These are phyloP conservation scores for Terebella lapidaria DNA, from an alignment of 2,888 invertebrate genomes.

Conservation along the genomic window DNA sequence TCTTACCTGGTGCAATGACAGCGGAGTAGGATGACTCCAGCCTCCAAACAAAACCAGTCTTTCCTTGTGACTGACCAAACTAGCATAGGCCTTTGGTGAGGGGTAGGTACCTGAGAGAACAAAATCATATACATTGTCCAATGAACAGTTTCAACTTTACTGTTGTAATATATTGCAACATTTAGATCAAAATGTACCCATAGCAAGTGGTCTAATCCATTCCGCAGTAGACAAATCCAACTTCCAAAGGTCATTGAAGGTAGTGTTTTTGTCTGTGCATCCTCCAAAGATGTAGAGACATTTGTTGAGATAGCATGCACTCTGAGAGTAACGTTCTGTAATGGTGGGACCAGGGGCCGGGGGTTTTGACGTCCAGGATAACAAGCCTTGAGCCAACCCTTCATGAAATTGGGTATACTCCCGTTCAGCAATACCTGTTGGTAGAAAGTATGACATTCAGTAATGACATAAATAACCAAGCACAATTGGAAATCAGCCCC, in stretches of 20 bases:
- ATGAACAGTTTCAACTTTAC: not conserved
- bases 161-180: not conserved
- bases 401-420: constrained; percentile 70
- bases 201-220: constrained; percentile 64
- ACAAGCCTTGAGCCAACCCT: constrained; percentile 58
- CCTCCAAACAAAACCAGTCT: constrained; percentile 86
- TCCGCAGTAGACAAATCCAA: constrained; percentile 79
- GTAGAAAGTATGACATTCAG: too few species aligned
- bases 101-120: constrained; percentile 72
- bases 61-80: constrained; percentile 81
- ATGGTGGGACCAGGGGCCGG: constrained; percentile 65
- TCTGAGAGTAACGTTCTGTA: constrained; percentile 86
- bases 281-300: constrained; percentile 89
- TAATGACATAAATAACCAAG: too few species aligned
- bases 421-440: constrained; percentile 73
- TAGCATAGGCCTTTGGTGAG: constrained; percentile 91
- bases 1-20: constrained; percentile 60
- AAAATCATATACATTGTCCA: not conserved
- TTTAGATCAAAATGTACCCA: constrained; percentile 34
- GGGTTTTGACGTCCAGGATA: constrained; percentile 31
- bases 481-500: too few species aligned
- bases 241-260: constrained; percentile 94
- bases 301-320: constrained; percentile 63
- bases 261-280: constrained; percentile 86
- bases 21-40: constrained; percentile 84